These are phyloP conservation scores for Macrosoma leucophasiata DNA, from an alignment of 2,888 invertebrate species.

Conservation along the genomic window DNA sequence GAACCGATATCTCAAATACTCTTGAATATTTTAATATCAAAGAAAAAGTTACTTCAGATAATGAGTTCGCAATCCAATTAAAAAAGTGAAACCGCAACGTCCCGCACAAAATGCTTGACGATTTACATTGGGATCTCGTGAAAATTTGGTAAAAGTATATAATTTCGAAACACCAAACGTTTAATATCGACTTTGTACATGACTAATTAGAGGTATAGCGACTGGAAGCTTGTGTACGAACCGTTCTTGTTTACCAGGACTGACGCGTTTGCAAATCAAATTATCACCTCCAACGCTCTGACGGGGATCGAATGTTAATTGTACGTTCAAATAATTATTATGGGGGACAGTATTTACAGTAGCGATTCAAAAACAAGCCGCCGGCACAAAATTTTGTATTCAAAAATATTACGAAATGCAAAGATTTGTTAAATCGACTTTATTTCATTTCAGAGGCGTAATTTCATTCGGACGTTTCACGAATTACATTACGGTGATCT, in stretches of 20 bases:
- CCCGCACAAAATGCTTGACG: too few relatives aligned
- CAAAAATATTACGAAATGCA: constrained; percentile 38
- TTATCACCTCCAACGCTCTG: constrained; percentile 49
- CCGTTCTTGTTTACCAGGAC: constrained; percentile 37
- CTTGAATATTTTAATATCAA: too few relatives aligned
- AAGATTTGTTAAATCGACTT: constrained; percentile 46
- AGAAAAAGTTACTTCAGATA: too few relatives aligned
- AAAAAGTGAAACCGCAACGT: too few relatives aligned
- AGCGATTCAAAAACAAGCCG: constrained; percentile 51
- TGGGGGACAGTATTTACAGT: constrained; percentile 57
- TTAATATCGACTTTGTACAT: too few relatives aligned
- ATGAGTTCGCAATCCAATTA: too few relatives aligned
- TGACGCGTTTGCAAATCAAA: constrained; percentile 51
- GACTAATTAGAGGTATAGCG: background rate
- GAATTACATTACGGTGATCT: constrained; percentile 49
- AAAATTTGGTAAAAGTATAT: too few relatives aligned
- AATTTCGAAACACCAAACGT: too few relatives aligned
- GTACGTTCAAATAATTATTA: constrained; percentile 66
- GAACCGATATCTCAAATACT: too few relatives aligned
- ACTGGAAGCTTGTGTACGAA: constrained; percentile 21
- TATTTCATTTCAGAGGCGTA: constrained; percentile 40
- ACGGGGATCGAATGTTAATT: constrained; percentile 55
- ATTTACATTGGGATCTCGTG: too few relatives aligned
- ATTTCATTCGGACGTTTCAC: constrained; percentile 42
- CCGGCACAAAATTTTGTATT: constrained; percentile 38